Evolutionary conservation across 2,888 invertebrate species (phyloP).

Genomic region (Andrena bicolor): DNA sequence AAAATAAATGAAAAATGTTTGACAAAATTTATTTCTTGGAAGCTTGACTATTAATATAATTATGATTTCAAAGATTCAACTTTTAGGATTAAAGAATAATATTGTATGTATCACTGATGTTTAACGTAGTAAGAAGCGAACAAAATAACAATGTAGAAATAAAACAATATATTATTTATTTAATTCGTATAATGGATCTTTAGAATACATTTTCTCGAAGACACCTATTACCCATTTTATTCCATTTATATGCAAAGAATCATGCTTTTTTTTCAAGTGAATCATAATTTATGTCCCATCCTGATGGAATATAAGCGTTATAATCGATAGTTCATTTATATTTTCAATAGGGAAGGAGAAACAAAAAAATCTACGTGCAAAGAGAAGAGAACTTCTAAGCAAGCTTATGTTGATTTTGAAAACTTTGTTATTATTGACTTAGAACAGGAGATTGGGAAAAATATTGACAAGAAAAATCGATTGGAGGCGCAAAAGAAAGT

Average conservation of each 20-base stretch:
- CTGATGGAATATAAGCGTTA: not conserved
- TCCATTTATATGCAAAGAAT: not conserved
- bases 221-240: too few relatives aligned
- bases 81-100: too few relatives aligned
- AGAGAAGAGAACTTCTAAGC: slow-evolving; percentile 62
- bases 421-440: slow-evolving; percentile 76
- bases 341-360: slow-evolving; percentile 61
- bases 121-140: too few relatives aligned
- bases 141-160: too few relatives aligned
- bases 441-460: slow-evolving; percentile 72
- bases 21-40: not conserved
- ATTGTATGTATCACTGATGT: too few relatives aligned
- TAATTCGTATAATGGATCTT: too few relatives aligned
- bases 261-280: too few relatives aligned
- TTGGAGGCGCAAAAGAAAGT: slow-evolving; percentile 64
- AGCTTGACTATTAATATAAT: not conserved
- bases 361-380: slow-evolving; percentile 22
- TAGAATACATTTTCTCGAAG: too few relatives aligned
- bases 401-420: slow-evolving; percentile 69
- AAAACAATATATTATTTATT: too few relatives aligned
- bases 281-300: too few relatives aligned
- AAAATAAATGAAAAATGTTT: not conserved
- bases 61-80: too few relatives aligned
- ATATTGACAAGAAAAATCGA: slow-evolving; percentile 73
- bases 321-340: not conserved